Evolutionary conservation across 2,113 vertebrate genomes (phyloP), one percentile per base, ranked within the genome.

Genomic region (Dipodomys merriami): DNA sequence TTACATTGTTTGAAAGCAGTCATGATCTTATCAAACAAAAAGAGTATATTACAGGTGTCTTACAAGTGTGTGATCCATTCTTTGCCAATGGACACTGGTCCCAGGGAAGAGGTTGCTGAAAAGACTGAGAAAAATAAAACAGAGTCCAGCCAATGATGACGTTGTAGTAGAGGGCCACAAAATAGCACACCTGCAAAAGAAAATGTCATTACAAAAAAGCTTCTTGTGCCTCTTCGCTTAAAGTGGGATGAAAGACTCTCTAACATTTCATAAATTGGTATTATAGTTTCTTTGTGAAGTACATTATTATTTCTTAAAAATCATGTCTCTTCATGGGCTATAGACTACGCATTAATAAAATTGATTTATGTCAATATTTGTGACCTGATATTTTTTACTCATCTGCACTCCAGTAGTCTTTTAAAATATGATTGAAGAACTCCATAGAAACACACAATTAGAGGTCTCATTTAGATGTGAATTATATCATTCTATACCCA

Each of bases 101-200:
- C 99, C 99, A 99, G 0, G 99, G 99, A 83, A 99, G 98, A 0
- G 99, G 99, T 44, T 99, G 98, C 97, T 99, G 99, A 98, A 99
- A 99, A 95, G 99, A 99, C 96, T 99, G 99, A 64, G 99, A 99
- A 97, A 99, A 99, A 96, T 99, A 99, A 98, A 99, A 99, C 68
- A 99, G 97, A 83, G 99, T 99, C 99, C 99, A 99, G 95, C 99
- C 98, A 96, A 99, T 99, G 98, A 99, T 99, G 97, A 99, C 99
- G 87, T 99, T 99, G 98, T 99, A 99, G 98, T 99, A 99, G 16
- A 99, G 98, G 9, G 99, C 99, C 97, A 99, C 99, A 81, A 99
- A 99, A 96, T 99, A 99, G 91, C 99, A 99, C 19, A 99, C 99
- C 99, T 99, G 88, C 35, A 88, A 96, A 73, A 67, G 15, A 13